Base-by-base conservation (phyloP, 2,888 invertebrate genomes). In the Catocala fraxini region DNA sequence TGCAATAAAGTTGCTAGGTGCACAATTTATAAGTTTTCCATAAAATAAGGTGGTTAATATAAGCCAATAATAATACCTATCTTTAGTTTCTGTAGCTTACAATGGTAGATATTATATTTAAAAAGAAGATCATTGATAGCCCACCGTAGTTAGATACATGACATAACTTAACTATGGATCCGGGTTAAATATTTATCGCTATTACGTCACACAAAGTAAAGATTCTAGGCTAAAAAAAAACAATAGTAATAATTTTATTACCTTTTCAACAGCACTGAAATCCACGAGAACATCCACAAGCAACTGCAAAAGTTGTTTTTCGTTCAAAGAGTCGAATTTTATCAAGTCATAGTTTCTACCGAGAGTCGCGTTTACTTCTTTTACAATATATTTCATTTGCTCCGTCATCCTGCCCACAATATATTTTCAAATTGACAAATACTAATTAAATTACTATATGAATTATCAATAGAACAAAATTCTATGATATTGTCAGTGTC, bases 261-360 rank as follows among this genome's bases (percentile, higher is more conserved):
- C 95, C 89, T 96, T 96, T 75, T 96, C 95, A 76, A 95, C 95
- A 54, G 96, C 95, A 82, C 97, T 96, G 77, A 97, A 95, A 78
- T 95, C 94, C n/a, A 95, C 95, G 49, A 98, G 92, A n/a, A 97
- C 95, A 92, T 98, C 97, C 73, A 96, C 96, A 25, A 98, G 90
- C 68, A 97, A 93, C 93, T 97, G 98, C 15, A 98, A 88, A 62
- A 98, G 91, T 80, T 97, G 96, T 68, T 97, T 96, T 51, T 96
- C 95, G 65, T 96, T 96, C 63, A 98, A 89, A 5, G 97, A 96
- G 91, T 98, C 98, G 88, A 98, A 98, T 73, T 97, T 97, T 80
- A 98, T 97, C 65, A 98, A 90, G 82, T 97, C 98, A 81, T 96
- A 97, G 81, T 95, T 96, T 77, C 96, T 96, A 56, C 95, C 95